phyloP scores from a whole-genome alignment of 92 coral and sea anemone genomes.

The Palythoa caribaeorum region DNA sequence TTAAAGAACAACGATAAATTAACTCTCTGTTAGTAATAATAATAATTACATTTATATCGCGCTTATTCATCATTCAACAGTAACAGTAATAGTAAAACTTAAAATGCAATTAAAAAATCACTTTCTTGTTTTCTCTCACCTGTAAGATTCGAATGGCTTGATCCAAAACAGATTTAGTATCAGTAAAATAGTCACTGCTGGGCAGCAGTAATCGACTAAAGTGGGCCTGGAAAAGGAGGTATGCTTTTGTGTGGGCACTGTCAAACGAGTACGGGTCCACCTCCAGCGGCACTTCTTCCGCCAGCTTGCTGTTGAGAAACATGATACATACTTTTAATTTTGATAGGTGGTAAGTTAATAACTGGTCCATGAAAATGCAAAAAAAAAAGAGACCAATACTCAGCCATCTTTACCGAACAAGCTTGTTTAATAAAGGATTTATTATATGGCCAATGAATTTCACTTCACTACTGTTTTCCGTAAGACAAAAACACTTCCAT shows the following conservation, averaged over 20 bases:
- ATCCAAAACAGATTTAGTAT: slow-evolving; percentile 93
- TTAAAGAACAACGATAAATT: too few species aligned
- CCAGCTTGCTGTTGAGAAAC: slow-evolving; percentile 72
- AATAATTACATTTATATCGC: not conserved
- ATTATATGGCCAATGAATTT: too few species aligned
- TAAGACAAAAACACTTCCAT: too few species aligned
- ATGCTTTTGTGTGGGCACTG: slow-evolving; percentile 94
- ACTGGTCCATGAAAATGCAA: too few species aligned
- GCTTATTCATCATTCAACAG: not conserved
- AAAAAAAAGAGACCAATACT: too few species aligned
- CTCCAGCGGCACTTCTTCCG: slow-evolving; percentile 90
- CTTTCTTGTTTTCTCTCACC: slow-evolving; percentile 51
- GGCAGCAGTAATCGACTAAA: slow-evolving; percentile 86
- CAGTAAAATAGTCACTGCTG: slow-evolving; percentile 94
- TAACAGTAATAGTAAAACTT: not conserved
- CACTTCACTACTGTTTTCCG: too few species aligned
- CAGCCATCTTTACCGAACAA: too few species aligned
- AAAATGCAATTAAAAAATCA: not conserved
- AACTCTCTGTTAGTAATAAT: too few species aligned
- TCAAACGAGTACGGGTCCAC: slow-evolving; percentile 89
- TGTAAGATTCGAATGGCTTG: slow-evolving; percentile 96
- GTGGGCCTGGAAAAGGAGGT: slow-evolving; percentile 95
- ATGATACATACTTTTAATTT: too few species aligned
- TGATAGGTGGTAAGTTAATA: too few species aligned
- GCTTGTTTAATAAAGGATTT: too few species aligned